Evolutionary conservation across 2,113 vertebrate species (phyloP).

Genomic region (Aleadryas rufinucha): DNA sequence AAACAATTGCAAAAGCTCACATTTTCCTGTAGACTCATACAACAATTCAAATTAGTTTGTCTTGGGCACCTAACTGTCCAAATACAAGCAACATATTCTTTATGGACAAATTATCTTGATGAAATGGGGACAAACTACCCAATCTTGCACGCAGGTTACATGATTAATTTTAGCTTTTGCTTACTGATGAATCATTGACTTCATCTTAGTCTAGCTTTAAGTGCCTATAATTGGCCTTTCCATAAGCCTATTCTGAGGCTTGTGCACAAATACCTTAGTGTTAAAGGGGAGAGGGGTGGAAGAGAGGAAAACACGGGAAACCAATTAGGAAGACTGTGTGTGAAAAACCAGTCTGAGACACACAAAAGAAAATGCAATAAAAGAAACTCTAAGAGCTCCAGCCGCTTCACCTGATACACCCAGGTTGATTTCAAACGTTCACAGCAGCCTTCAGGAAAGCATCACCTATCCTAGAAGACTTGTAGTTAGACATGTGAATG

Average conservation of each 20-base stretch:
- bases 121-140: background rate
- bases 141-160: conserved; percentile 1
- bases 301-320: background rate
- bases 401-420: background rate
- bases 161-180: conserved; percentile 21
- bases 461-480: background rate
- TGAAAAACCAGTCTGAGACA: background rate
- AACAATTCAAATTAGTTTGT: background rate
- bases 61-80: background rate
- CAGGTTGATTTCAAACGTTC: background rate
- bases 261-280: background rate
- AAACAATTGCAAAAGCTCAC: background rate
- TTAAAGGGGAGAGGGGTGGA: background rate
- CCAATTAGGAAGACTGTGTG: background rate
- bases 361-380: background rate
- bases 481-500: background rate
- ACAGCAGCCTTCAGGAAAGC: background rate
- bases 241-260: background rate
- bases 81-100: conserved; percentile 6
- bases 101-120: conserved; percentile 13
- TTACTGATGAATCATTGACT: background rate
- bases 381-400: background rate
- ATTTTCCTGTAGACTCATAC: background rate
- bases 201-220: background rate
- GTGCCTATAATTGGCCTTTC: background rate